Evolutionary conservation across 2,797 vertebrate species (phyloP).

Genomic region (Rallus crepitans): DNA sequence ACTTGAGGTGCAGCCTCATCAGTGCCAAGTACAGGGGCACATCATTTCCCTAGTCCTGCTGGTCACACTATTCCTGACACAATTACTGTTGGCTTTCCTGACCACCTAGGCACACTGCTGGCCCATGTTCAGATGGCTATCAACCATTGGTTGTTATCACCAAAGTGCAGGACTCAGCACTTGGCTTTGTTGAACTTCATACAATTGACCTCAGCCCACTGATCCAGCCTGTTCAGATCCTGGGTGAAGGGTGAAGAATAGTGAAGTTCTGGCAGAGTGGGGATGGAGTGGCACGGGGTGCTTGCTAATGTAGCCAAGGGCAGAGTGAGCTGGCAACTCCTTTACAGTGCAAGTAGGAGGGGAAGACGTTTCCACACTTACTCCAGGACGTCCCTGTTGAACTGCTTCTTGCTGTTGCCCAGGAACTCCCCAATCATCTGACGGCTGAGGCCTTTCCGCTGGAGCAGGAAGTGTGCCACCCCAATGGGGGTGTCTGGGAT

Average conservation of each 20-base stretch:
- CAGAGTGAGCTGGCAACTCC: not conserved
- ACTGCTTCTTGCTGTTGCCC: constrained; percentile 98
- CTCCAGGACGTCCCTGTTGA: constrained; percentile 94
- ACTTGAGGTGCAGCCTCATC: too few species aligned
- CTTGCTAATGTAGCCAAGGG: not conserved
- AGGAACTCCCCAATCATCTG: constrained; percentile 99
- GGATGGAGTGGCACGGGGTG: not conserved
- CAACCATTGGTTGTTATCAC: too few species aligned
- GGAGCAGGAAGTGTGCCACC: constrained; percentile 96
- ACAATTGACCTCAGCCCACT: too few species aligned
- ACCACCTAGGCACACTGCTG: too few species aligned
- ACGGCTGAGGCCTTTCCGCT: constrained; percentile 96
- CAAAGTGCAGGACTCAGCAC: too few species aligned
- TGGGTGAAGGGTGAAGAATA: not conserved
- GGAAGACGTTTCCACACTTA: constrained; percentile 69
- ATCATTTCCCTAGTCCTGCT: too few species aligned
- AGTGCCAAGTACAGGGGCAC: too few species aligned
- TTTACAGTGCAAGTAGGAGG: not conserved
- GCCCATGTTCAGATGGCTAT: too few species aligned
- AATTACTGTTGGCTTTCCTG: too few species aligned
- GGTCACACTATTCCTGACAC: too few species aligned
- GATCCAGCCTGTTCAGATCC: too few species aligned
- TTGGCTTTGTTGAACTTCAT: too few species aligned
- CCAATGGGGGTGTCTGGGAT: constrained; percentile 98
- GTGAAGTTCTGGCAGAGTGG: not conserved